Percentiles rank a stretch among this genome's conserved stretches.
Conservation (phyloP, 2,113 vertebrate genomes). For the Microcebus ravelobensis region DNA sequence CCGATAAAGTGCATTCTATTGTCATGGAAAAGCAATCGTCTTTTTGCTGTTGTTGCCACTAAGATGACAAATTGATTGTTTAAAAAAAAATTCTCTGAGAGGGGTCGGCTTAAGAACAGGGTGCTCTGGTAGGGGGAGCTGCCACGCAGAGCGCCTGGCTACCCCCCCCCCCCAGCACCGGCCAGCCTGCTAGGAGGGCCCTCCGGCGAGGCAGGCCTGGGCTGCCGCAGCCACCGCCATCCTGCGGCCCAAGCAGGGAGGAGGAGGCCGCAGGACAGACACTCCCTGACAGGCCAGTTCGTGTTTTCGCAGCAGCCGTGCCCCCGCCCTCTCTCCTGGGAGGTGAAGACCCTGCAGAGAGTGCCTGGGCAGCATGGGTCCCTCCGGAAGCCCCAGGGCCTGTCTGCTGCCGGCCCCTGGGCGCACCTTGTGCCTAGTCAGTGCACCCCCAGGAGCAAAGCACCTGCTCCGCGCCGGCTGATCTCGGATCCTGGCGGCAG, state of each 20-base stretch:
- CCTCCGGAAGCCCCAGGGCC: background rate
- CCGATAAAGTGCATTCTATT: background rate
- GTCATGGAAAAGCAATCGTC: background rate
- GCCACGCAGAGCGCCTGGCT: background rate
- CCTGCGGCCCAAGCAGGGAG: too few species aligned
- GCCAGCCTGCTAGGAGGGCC: fast-evolving
- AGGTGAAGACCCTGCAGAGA: fast-evolving
- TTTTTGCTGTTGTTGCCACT: background rate
- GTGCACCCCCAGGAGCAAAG: background rate
- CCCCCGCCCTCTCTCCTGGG: background rate
- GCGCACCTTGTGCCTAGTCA: fast-evolving
- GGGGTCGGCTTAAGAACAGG: background rate
- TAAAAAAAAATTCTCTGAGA: background rate
- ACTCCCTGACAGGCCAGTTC: background rate
- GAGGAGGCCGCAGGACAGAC: background rate
- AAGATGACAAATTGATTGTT: conserved; percentile 47
- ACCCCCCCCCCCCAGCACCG: background rate
- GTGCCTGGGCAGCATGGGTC: background rate
- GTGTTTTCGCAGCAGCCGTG: background rate
- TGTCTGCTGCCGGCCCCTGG: background rate
- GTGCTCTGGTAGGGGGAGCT: background rate
- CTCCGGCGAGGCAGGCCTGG: fast-evolving
- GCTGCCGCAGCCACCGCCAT: fast-evolving
- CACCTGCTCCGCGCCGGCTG: background rate
- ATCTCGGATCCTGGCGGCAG: fast-evolving